phyloP scores from a whole-genome alignment of 2,797 vertebrate genomes.

The Scleropages formosus region DNA sequence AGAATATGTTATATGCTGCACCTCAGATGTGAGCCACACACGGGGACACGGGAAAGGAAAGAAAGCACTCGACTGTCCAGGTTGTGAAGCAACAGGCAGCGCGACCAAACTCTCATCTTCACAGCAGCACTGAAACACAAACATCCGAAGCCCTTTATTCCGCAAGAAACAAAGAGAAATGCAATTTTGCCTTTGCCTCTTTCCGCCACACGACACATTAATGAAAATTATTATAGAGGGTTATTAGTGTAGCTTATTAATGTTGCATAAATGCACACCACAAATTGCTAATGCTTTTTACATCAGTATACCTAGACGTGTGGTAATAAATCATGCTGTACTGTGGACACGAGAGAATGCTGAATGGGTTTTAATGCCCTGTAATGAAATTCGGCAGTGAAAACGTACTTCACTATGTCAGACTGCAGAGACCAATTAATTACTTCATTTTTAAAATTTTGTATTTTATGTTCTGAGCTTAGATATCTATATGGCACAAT shows the following conservation, averaged over 20 bases:
- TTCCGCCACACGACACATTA: background rate
- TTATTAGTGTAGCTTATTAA: conserved; percentile 8
- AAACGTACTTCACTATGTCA: too few species aligned
- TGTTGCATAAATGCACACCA: background rate
- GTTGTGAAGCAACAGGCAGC: background rate
- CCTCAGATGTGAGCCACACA: background rate
- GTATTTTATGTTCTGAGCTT: too few species aligned
- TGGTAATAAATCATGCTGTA: background rate
- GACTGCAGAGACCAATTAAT: too few species aligned
- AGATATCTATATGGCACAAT: conserved; percentile 29
- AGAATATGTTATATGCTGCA: background rate
- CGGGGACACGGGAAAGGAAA: background rate
- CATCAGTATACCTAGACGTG: conserved; percentile 4
- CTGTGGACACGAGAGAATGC: background rate
- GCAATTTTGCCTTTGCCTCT: background rate
- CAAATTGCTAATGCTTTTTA: background rate
- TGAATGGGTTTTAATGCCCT: conserved; percentile 7
- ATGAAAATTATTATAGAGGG: background rate
- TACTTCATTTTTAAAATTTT: too few species aligned
- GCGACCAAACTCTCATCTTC: background rate
- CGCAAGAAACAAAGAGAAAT: background rate
- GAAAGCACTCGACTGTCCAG: background rate
- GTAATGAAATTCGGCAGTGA: conserved; percentile 30
- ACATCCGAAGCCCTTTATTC: background rate
- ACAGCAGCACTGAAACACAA: background rate